These are phyloP conservation scores for Callionymus lyra DNA, from an alignment of 2,113 vertebrate species.

Conservation along the genomic window DNA sequence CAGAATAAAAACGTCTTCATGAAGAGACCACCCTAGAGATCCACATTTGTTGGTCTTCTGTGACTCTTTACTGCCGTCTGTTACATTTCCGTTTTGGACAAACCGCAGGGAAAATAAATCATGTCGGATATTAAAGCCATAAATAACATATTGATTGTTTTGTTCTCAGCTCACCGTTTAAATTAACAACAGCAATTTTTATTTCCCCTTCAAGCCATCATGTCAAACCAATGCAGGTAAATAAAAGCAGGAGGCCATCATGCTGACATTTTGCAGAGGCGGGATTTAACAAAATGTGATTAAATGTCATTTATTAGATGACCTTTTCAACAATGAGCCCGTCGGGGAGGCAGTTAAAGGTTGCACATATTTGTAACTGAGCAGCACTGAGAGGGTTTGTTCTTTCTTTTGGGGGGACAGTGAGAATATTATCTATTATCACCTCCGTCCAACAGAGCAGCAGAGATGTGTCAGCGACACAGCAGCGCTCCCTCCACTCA, in stretches of 20 bases:
- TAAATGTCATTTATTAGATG: conserved; percentile 25
- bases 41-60: too few relatives aligned
- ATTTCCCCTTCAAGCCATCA: background rate
- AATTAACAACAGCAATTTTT: background rate
- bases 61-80: too few relatives aligned
- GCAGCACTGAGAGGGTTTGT: conserved; percentile 26
- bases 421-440: conserved; percentile 25
- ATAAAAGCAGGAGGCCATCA: background rate
- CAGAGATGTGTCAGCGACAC: conserved; percentile 52
- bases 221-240: conserved; percentile 5
- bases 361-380: conserved; percentile 36
- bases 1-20: too few relatives aligned
- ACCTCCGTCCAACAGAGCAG: conserved; percentile 48
- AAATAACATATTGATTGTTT: background rate
- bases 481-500: conserved; percentile 60
- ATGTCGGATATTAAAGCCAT: background rate
- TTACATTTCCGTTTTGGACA: too few relatives aligned
- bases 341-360: conserved; percentile 41
- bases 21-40: too few relatives aligned
- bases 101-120: background rate
- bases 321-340: conserved; percentile 42
- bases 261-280: conserved; percentile 4
- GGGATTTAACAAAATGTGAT: conserved; percentile 15
- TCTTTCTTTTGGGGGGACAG: conserved; percentile 22
- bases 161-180: background rate